phyloP scores from a whole-genome alignment of 2,113 vertebrate genomes.

The Bungarus multicinctus region DNA sequence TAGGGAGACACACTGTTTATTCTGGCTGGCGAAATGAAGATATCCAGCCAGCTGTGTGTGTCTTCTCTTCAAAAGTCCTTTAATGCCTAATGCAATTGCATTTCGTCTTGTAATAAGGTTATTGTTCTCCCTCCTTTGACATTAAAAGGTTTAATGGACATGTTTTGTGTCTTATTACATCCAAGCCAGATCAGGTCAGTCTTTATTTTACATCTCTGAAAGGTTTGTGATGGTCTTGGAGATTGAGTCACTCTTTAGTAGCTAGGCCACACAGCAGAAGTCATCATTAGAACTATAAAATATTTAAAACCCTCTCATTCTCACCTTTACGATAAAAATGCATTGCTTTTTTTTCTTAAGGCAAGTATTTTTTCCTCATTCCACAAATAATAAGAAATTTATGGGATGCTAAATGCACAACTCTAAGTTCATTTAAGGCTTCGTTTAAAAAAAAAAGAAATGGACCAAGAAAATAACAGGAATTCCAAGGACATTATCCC shows the following conservation, averaged over 20 bases:
- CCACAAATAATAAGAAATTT: constrained; percentile 41
- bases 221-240: background rate
- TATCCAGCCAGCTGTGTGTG: background rate
- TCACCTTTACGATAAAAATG: background rate
- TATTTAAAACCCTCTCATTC: background rate
- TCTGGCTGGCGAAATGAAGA: background rate
- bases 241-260: background rate
- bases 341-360: background rate
- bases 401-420: constrained; percentile 22
- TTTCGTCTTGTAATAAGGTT: background rate
- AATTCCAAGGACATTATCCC: constrained; percentile 33
- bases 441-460: constrained; percentile 31
- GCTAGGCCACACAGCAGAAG: background rate
- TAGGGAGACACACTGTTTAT: background rate
- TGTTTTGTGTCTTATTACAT: background rate
- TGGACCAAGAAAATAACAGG: constrained; percentile 45
- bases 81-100: background rate
- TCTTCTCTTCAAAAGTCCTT: background rate
- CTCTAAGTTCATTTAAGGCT: constrained; percentile 42
- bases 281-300: background rate
- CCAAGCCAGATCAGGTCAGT: background rate
- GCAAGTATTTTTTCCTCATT: background rate
- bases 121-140: background rate
- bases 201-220: background rate
- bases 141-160: background rate